Evolutionary conservation across 2,113 vertebrate genomes (phyloP).

Genomic region (Cryptoleucopteryx plumbea): DNA sequence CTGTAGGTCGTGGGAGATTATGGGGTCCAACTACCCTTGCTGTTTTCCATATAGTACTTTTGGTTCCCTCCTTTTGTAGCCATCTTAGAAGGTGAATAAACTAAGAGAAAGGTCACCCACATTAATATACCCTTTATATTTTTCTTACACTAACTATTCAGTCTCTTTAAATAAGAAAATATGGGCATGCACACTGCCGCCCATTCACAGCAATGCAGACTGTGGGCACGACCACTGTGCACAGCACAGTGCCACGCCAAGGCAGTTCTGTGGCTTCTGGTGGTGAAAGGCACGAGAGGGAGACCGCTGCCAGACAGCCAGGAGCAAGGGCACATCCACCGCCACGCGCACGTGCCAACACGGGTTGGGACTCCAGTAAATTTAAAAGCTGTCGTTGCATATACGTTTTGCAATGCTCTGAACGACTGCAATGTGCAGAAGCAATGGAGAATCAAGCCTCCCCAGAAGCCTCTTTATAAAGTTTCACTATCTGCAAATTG

Average conservation of each 20-base stretch:
- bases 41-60: background rate
- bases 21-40: background rate
- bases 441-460: background rate
- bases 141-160: background rate
- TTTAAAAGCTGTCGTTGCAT: background rate
- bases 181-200: accelerated
- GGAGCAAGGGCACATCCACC: background rate
- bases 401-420: background rate
- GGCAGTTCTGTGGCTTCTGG: background rate
- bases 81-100: background rate
- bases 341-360: accelerated
- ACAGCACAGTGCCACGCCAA: background rate
- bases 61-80: background rate
- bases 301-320: background rate
- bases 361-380: background rate
- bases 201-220: background rate
- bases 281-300: background rate
- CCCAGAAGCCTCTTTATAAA: background rate
- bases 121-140: background rate
- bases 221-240: accelerated
- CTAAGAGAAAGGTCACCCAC: background rate
- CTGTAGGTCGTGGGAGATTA: background rate
- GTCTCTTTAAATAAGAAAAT: background rate
- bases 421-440: background rate
- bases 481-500: background rate